phyloP scores from a whole-genome alignment of 2,888 invertebrate genomes.

The Trypoxylon attenuatum region DNA sequence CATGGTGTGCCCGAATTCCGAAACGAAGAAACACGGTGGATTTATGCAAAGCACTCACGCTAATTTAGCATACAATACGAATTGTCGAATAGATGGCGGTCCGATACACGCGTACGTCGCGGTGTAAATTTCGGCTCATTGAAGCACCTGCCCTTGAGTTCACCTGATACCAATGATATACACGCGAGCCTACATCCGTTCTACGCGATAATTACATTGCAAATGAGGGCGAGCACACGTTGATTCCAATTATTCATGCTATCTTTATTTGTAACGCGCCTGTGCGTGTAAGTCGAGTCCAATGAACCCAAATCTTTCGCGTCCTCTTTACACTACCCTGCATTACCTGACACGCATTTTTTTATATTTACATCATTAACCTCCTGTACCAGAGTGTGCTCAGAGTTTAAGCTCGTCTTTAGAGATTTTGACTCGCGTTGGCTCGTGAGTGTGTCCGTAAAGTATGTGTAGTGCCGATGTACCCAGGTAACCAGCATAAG shows the following conservation, averaged over 20 bases:
- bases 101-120: constrained; percentile 8
- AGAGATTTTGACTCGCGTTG: no score
- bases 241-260: constrained; percentile 8
- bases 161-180: constrained; percentile 19
- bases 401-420: no score
- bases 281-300: neutral
- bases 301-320: neutral
- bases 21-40: neutral
- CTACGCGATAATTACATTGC: constrained; percentile 21
- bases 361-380: neutral
- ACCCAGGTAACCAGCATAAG: no score
- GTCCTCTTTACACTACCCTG: neutral
- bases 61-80: constrained; percentile 9
- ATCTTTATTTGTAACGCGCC: constrained; percentile 9
- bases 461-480: no score
- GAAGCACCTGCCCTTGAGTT: constrained; percentile 20
- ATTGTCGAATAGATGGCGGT: constrained; percentile 14
- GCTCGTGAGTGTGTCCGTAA: no score
- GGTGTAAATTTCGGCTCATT: constrained; percentile 11
- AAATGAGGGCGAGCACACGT: constrained; percentile 3
- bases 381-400: neutral
- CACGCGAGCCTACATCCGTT: neutral
- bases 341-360: neutral
- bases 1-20: neutral
- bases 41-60: neutral